A percentile compares a stretch with the other conserved stretches of the same genome.
Conservation (phyloP, 2,888 invertebrate genomes). For the Sesia apiformis region DNA sequence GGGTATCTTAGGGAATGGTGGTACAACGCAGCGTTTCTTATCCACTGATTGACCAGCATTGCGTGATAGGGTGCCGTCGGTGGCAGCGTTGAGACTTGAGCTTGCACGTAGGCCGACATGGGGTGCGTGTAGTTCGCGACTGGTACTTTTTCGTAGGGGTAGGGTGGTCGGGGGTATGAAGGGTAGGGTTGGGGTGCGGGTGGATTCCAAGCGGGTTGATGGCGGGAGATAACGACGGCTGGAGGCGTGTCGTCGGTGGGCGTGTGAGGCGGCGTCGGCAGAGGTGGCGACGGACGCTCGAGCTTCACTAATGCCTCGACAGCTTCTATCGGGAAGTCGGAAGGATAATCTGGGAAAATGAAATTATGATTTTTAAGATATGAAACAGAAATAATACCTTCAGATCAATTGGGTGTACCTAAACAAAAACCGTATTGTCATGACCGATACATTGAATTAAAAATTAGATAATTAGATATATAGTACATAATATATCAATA, state of each 20-base stretch:
- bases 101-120: conserved; percentile 62
- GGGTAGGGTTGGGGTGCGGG: conserved; percentile 45
- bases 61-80: conserved; percentile 72
- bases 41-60: conserved; percentile 82
- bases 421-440: too few species aligned
- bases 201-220: conserved; percentile 50
- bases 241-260: conserved; percentile 78
- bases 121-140: conserved; percentile 47
- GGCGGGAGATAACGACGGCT: conserved; percentile 59
- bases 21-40: conserved; percentile 81
- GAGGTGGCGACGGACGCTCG: conserved; percentile 75
- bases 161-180: conserved; percentile 49
- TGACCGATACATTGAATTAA: too few species aligned
- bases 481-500: too few species aligned
- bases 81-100: conserved; percentile 58
- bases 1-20: conserved; percentile 73
- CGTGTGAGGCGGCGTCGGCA: conserved; percentile 83
- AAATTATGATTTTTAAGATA: too few species aligned
- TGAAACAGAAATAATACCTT: too few species aligned
- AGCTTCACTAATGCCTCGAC: conserved; percentile 75
- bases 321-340: conserved; percentile 74
- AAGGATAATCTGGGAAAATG: conserved; percentile 64
- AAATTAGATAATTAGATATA: too few species aligned
- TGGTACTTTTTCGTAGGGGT: conserved; percentile 55
- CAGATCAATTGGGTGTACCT: too few species aligned